A percentile compares a stretch with the other conserved stretches of the same genome.
These are phyloP conservation scores for Cepaea nemoralis DNA, from an alignment of 1,140 invertebrate genomes.

Conservation along the genomic window DNA sequence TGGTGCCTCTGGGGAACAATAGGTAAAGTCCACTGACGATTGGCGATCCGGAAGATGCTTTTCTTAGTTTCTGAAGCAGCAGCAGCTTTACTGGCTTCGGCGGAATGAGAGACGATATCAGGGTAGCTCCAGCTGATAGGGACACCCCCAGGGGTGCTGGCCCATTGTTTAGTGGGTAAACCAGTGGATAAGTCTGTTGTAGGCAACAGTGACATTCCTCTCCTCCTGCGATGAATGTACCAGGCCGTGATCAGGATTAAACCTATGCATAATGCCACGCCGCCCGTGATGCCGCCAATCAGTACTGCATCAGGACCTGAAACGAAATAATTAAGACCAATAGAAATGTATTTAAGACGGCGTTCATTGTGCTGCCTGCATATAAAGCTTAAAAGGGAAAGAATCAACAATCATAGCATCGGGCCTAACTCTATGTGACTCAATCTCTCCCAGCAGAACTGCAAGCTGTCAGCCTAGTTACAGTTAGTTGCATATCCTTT, in stretches of 20 bases:
- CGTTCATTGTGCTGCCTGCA: too few species aligned
- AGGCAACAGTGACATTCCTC: slow-evolving; percentile 27
- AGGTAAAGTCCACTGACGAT: slow-evolving; percentile 84
- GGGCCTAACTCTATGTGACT: too few species aligned
- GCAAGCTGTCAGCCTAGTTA: too few species aligned
- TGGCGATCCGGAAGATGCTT: slow-evolving; percentile 65
- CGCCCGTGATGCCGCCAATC: slow-evolving; percentile 35
- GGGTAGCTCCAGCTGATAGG: slow-evolving; percentile 47
- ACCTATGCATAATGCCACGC: slow-evolving; percentile 37
- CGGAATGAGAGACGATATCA: slow-evolving; percentile 39
- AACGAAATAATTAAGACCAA: not conserved
- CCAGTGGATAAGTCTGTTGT: not conserved
- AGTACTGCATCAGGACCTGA: slow-evolving; percentile 44
- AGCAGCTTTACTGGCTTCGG: slow-evolving; percentile 44
- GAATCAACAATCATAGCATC: too few species aligned
- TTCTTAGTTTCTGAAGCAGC: slow-evolving; percentile 53
- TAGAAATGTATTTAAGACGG: not conserved
- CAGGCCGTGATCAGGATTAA: slow-evolving; percentile 42
- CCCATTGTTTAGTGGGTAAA: slow-evolving; percentile 20
- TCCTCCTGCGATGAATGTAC: slow-evolving; percentile 43
- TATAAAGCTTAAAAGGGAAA: too few species aligned
- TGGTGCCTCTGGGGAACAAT: slow-evolving; percentile 84
- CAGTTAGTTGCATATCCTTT: too few species aligned
- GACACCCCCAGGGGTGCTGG: slow-evolving; percentile 9
- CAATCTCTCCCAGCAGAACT: too few species aligned